Evolutionary conservation across 37 sponge, comb jelly and placozoan genomes (phyloP).

Genomic region (Cladorhizidae sp.): DNA sequence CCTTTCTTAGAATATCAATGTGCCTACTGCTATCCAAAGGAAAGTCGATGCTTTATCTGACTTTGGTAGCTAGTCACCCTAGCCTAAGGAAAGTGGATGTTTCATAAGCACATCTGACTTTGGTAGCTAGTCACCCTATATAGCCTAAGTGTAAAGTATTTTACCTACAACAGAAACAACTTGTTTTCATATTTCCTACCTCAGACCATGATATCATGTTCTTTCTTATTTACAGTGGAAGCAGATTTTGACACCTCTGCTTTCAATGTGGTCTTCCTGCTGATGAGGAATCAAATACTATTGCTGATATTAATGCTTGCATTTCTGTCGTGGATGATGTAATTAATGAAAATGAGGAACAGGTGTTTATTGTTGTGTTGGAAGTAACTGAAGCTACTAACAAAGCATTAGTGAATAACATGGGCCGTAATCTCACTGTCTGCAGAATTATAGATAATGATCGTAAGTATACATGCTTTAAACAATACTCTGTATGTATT

Average conservation of each 20-base stretch:
- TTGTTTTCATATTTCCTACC: too few relatives aligned
- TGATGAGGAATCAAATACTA: neutral
- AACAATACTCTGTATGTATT: too few relatives aligned
- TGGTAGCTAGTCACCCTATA: too few relatives aligned
- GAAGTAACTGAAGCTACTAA: neutral
- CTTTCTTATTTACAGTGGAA: neutral
- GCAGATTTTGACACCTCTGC: neutral
- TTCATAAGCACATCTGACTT: too few relatives aligned
- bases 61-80: too few relatives aligned
- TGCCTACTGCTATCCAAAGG: too few relatives aligned
- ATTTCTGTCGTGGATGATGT: constrained; percentile 16
- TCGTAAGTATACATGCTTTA: constrained; percentile 18
- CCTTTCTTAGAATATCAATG: too few relatives aligned
- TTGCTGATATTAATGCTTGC: neutral
- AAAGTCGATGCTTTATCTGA: too few relatives aligned
- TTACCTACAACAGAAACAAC: too few relatives aligned
- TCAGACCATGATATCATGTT: too few relatives aligned
- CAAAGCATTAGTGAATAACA: neutral
- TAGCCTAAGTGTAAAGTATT: too few relatives aligned
- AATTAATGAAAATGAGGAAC: constrained; percentile 17
- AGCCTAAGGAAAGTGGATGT: too few relatives aligned
- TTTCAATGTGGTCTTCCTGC: neutral
- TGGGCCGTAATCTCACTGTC: neutral
- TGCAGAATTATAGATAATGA: constrained; percentile 32
- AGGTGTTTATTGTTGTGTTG: constrained; percentile 3